A percentile compares a stretch with the other conserved stretches of the same genome.
Conservation (phyloP, 2,888 invertebrate genomes). For the Lepidochitona cinerea region DNA sequence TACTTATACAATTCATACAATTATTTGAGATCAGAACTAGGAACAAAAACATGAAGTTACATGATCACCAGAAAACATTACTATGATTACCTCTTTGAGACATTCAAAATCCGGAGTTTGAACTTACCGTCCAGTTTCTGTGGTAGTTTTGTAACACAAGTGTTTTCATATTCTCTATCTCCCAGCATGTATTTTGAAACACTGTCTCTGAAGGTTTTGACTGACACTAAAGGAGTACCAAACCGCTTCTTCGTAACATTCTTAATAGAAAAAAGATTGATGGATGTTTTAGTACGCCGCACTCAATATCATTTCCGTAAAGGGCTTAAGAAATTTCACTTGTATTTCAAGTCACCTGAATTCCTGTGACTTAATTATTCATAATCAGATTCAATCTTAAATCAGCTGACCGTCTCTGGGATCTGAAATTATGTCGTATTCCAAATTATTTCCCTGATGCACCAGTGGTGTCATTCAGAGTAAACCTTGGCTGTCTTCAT, state of each 20-base stretch:
- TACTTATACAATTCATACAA: neutral
- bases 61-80: neutral
- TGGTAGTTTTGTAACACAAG: neutral
- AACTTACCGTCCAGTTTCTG: neutral
- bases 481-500: too few relatives aligned
- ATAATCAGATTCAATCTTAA: too few relatives aligned
- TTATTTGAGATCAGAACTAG: too few relatives aligned
- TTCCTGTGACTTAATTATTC: too few relatives aligned
- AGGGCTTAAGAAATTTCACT: neutral
- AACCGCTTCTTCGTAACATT: neutral
- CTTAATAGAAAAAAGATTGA: neutral
- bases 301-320: neutral
- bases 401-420: too few relatives aligned
- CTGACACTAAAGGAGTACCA: neutral
- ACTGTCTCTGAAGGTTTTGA: neutral
- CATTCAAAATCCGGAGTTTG: neutral
- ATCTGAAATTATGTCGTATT: too few relatives aligned
- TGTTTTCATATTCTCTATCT: neutral
- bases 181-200: neutral
- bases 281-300: neutral
- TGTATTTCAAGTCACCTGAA: too few relatives aligned
- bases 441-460: too few relatives aligned
- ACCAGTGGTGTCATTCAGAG: too few relatives aligned
- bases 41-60: too few relatives aligned
- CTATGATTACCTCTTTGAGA: neutral